A percentile compares a stretch with the other conserved stretches of the same genome.
Evolutionary conservation across 2,888 invertebrate genomes (phyloP).

Genomic region (Iphiclides podalirius): DNA sequence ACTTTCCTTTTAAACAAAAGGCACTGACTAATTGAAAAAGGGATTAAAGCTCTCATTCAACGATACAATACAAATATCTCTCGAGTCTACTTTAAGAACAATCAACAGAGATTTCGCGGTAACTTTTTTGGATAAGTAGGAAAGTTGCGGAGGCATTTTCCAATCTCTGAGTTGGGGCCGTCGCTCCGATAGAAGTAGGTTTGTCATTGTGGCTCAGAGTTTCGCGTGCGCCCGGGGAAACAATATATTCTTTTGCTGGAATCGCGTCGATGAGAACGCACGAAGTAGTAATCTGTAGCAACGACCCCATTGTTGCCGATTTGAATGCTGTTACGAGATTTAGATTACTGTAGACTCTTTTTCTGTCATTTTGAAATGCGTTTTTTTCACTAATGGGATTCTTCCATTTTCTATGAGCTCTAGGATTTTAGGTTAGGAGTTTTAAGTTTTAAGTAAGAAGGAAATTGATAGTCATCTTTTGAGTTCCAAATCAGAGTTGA

Average conservation of each 20-base stretch:
- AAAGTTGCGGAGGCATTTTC: conserved; percentile 69
- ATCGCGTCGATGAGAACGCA: conserved; percentile 1
- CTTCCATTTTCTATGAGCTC: no score
- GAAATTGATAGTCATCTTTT: no score
- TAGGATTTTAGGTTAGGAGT: no score
- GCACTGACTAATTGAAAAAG: conserved; percentile 5
- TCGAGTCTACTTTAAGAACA: conserved; percentile 49
- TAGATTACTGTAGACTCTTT: no score
- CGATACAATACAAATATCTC: conserved; percentile 50
- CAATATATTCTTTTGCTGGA: conserved; percentile 41
- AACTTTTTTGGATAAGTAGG: conserved; percentile 67
- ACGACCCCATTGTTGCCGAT: not conserved
- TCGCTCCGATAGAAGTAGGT: conserved; percentile 36
- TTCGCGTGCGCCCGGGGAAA: conserved; percentile 44
- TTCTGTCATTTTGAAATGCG: no score
- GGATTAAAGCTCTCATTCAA: conserved; percentile 2
- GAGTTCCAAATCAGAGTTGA: no score
- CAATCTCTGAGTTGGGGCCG: conserved; percentile 56
- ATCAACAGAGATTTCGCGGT: conserved; percentile 56
- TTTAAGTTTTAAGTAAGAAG: no score
- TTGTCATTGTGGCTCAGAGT: conserved; percentile 61
- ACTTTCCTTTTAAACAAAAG: not conserved
- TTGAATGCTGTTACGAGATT: not conserved
- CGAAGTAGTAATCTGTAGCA: conserved; percentile 9
- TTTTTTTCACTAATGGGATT: no score